phyloP scores from a whole-genome alignment of 2,113 vertebrate genomes.

The Elephas maximus region DNA sequence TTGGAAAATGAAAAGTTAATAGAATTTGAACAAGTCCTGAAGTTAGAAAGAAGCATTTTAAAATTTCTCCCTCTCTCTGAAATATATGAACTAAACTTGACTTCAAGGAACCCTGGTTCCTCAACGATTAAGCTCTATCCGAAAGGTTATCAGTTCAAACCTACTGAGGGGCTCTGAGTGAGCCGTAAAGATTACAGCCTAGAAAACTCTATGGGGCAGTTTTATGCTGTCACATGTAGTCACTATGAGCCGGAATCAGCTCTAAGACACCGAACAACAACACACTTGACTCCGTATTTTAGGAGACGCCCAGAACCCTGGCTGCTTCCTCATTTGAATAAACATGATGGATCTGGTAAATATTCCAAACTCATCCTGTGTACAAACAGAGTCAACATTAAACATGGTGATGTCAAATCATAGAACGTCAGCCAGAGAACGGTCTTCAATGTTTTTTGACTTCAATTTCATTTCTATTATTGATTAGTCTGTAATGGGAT shows the following conservation, averaged over 20 bases:
- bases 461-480: background rate
- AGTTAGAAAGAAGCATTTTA: background rate
- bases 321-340: slow-evolving; percentile 21
- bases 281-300: background rate
- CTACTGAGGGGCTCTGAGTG: background rate
- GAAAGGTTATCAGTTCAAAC: background rate
- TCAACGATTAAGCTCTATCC: background rate
- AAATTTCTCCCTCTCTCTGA: background rate
- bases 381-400: background rate
- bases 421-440: background rate
- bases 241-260: no score
- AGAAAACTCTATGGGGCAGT: background rate
- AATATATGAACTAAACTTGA: slow-evolving; percentile 19
- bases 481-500: background rate
- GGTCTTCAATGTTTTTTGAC: background rate
- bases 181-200: background rate
- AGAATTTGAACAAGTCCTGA: background rate
- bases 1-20: slow-evolving; percentile 2
- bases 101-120: background rate
- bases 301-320: background rate
- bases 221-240: background rate
- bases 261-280: background rate
- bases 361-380: background rate
- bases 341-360: background rate
- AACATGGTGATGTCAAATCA: background rate